Evolutionary conservation across 2,113 vertebrate genomes (phyloP), one percentile per base, ranked within the genome.

Genomic region (Charadrius vociferus): DNA sequence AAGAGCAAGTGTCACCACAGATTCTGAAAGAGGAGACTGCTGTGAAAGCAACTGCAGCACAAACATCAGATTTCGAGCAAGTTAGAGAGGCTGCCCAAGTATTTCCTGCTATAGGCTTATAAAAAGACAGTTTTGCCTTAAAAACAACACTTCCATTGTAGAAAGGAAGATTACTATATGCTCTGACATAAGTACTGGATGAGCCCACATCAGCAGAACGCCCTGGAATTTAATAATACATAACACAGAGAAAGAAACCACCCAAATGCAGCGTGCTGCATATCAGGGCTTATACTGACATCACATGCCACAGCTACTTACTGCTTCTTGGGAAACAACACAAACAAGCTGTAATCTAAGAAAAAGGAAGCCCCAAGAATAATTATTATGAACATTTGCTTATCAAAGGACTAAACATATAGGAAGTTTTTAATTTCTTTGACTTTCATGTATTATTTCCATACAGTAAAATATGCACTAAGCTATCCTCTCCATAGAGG

Each of bases 321-420:
- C 81, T 85, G 67, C 83, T 78, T 27, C 88, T 75, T 12, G 26
- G 80, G 63, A 85, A 84, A 41, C 68, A 78, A 11, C 65, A 55
- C 66, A 56, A 74, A 47, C 27, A 9, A 30, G 55, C 65, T 59
- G 52, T 27, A 77, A 72, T 2, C 55, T 49, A 70, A 71, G 10
- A 13, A 55, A 88, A 75, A 83, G 39, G 52, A 88, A 87, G 37
- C 58, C 71, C 43, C 37, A 20, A 41, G 49, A 94, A 77, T 12
- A 90, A 84, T 22, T 13, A 88, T 47, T 55, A 53, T 30, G 56
- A 91, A 37, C 8, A 95, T 97, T 97, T 98, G 97, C 88, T 97
- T 97, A 96, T 68, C 97, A 98, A 98, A 98, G 59, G 71, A 67
- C 19, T 79, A 95, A 88, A 55, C 55, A 41, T 12, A 75, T 15